Evolutionary conservation across 2,888 invertebrate genomes (phyloP), one percentile per base, ranked within the genome.

Genomic region (Catocala nupta): DNA sequence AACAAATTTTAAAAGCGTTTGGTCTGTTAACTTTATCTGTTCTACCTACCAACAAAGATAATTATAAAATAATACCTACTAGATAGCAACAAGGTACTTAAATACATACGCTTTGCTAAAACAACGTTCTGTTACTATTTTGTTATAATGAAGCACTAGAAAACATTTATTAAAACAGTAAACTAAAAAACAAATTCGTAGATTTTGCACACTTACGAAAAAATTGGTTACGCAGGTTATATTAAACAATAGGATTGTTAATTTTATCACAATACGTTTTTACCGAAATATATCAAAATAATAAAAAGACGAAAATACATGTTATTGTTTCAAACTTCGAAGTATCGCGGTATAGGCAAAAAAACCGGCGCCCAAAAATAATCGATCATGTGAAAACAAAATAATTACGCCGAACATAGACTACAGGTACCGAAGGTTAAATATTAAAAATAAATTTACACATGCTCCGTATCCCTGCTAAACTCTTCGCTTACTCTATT

Each of bases 301-400:
- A 12, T 12, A 16, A 34, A 25, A 36, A 34, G 8, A 44, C 42
- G 12, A 8, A 34, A 7, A 43, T 13, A 5, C 10, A 4, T 11
- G 13, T 13, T 33, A 59, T 59, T 48, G 47, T 43, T 56, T 11
- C 7, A 49, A 34, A 42, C 33, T 42, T n/a, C 12, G 45, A 66
- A 52, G 16, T 50, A 54, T 48, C 36, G 44, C 33, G 8, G n/a
- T 42, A 0, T 9, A 43, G 0, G 56, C 45, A 47, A 74, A 55
- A 65, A 70, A 75, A 81, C 83, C 86, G 85, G 84, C 79, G 62
- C 66, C 55, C 60, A 49, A 83, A 86, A 82, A 81, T 84, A 86
- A 90, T 89, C 86, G 86, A 90, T 88, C 80, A 82, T 70, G 77
- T 68, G 73, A 86, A 84, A 86, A 83, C 84, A 86, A 85, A 85